Percentiles rank a stretch among this genome's conserved stretches.
These are phyloP conservation scores for Ennomos erosarius DNA, from an alignment of 2,888 invertebrate genomes.

Conservation along the genomic window DNA sequence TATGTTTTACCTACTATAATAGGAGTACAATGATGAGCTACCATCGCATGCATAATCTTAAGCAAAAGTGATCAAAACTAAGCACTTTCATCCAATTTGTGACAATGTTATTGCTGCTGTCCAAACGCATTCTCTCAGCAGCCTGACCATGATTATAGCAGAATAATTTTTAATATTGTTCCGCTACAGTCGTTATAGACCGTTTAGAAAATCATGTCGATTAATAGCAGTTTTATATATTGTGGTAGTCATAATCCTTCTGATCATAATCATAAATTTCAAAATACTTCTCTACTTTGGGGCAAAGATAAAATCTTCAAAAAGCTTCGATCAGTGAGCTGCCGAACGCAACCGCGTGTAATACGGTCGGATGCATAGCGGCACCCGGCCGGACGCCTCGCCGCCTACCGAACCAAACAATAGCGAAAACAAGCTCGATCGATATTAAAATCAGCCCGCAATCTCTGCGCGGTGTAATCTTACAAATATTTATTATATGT, in stretches of 20 bases:
- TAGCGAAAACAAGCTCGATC: conserved; percentile 54
- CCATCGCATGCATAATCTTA: no score
- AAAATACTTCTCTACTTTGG: conserved; percentile 26
- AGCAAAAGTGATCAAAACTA: no score
- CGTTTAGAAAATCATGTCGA: no score
- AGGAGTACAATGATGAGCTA: no score
- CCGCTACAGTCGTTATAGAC: no score
- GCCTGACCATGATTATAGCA: no score
- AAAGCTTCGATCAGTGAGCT: conserved; percentile 45
- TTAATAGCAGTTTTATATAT: no score
- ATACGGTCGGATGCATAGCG: conserved; percentile 60
- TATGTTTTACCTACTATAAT: no score
- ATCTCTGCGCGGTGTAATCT: conserved; percentile 77
- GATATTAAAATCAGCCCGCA: conserved; percentile 72
- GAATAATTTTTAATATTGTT: no score
- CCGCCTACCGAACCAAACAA: conserved; percentile 47
- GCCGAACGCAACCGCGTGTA: conserved; percentile 79
- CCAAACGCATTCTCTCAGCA: no score
- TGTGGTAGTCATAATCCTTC: background rate
- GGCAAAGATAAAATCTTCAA: conserved; percentile 35
- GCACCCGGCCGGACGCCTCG: conserved; percentile 49
- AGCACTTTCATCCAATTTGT: no score
- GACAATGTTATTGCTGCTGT: no score
- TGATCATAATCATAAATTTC: conserved; percentile 10
- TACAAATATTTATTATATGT: conserved; percentile 85